Base-by-base conservation (phyloP, 2,797 vertebrate genomes). In the Crax fasciolata region DNA sequence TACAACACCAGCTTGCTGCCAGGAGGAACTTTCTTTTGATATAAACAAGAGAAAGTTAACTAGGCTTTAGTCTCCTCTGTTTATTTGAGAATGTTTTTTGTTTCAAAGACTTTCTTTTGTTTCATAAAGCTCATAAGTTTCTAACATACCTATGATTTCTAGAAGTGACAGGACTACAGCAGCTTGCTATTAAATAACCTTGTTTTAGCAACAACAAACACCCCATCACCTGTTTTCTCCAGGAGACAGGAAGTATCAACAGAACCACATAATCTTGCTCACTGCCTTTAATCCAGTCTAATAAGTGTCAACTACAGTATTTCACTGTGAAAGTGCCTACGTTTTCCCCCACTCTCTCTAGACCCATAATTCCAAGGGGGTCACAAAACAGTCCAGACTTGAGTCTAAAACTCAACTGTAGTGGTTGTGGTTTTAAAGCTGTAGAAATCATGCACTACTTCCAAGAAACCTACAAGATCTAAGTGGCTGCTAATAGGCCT, bases 41-140 rank as follows among this genome's bases (percentile, higher is more conserved):
- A 78, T 46, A 89, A 94, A 82, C 93, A 74, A 20, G 44, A 81
- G 61, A 85, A 10, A 87, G 89, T 6, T 73, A 87, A 80, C 51
- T 59, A 35, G 48, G 62, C 51, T 93, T 92, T 76, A 75, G 72
- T 11, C 41, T 61, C 61, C 70, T 79, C 49, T 84, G 72, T 77
- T 96, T 92, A 87, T 68, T 19, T 66, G 32, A 77, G 66, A 72
- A 30, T 48, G n/a, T 17, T 73, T 83, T 87, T 92, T 68, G 28
- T 39, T 75, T 79, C 7, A 5, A 87, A 46, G 72, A 55, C 35
- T 73, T 89, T 73, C 19, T 24, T 79, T 76, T 75, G 20, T 85
- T 95, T 89, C 73, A 81, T 72, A 85, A 81, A 78, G 28, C 20
- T 87, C 27, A 71, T 66, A 79, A 66, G 30, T 82, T 19, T 74